Conservation (phyloP, 30 jellyfish, hydroid and myxozoan species). For the Hydractinia echinata region DNA sequence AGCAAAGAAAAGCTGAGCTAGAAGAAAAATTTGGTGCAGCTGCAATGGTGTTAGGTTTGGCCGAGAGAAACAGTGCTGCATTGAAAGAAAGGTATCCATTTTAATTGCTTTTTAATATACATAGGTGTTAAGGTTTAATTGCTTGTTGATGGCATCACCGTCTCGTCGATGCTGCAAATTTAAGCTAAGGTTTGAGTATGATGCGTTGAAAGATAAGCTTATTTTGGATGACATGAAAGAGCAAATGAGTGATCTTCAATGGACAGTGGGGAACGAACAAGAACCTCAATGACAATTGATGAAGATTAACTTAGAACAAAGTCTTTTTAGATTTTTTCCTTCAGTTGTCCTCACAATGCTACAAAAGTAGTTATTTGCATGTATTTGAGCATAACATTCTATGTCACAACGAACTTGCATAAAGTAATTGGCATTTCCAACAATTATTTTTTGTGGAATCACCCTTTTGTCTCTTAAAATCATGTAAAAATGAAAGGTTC, state of each 20-base stretch:
- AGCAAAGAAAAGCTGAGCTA: constrained; percentile 69
- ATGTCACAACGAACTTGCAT: too few species aligned
- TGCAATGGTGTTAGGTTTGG: constrained; percentile 80
- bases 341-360: too few species aligned
- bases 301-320: constrained; percentile 48
- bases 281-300: constrained; percentile 51
- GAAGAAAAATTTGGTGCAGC: constrained; percentile 97
- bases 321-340: background rate
- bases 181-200: constrained; percentile 24
- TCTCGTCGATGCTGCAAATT: too few species aligned
- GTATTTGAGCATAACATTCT: too few species aligned
- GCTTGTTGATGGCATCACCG: too few species aligned
- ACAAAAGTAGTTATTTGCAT: too few species aligned
- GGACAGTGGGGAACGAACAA: constrained; percentile 54
- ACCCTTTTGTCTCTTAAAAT: too few species aligned
- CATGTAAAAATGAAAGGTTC: too few species aligned
- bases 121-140: too few species aligned
- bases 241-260: constrained; percentile 46
- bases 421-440: too few species aligned
- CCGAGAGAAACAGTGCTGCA: constrained; percentile 80
- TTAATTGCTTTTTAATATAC: too few species aligned
- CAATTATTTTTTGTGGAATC: too few species aligned
- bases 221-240: constrained; percentile 65
- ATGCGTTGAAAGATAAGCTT: constrained; percentile 69
- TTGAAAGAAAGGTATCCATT: constrained; percentile 56